These are phyloP conservation scores for Diplodus sargus DNA, from an alignment of 2,797 vertebrate genomes.

Conservation along the genomic window DNA sequence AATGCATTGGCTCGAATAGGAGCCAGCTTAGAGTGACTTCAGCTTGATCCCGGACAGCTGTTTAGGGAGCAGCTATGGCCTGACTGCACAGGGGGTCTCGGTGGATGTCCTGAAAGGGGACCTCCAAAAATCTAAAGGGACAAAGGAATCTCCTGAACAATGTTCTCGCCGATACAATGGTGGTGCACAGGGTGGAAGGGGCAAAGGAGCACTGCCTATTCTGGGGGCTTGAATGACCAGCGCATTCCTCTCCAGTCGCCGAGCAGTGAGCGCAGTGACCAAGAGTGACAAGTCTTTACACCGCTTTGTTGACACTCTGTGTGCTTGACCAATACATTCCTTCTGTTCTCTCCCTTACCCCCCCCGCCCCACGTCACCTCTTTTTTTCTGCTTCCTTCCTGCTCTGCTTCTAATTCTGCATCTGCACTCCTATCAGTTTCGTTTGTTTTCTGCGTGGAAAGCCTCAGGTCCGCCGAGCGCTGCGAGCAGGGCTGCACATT, in stretches of 20 bases:
- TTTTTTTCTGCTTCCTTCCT: constrained; percentile 52
- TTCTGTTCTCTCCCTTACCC: constrained; percentile 35
- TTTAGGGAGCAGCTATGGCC: constrained; percentile 71
- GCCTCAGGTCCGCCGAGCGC: constrained; percentile 22
- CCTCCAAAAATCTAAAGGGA: constrained; percentile 81
- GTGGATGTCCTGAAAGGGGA: constrained; percentile 78
- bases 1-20: constrained; percentile 73
- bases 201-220: constrained; percentile 80
- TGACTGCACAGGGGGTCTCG: constrained; percentile 75
- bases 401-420: constrained; percentile 39
- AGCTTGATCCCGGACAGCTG: constrained; percentile 83
- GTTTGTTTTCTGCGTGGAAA: constrained; percentile 40
- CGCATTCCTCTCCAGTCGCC: constrained; percentile 81
- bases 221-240: constrained; percentile 77
- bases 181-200: constrained; percentile 75
- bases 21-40: constrained; percentile 79
- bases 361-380: neutral
- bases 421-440: constrained; percentile 43
- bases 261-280: constrained; percentile 79
- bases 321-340: constrained; percentile 81
- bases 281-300: constrained; percentile 80
- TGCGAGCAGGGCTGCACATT: constrained; percentile 42
- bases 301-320: constrained; percentile 77
- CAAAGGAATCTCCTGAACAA: constrained; percentile 81
- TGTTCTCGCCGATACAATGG: constrained; percentile 80